Conservation (phyloP, 2,888 invertebrate species). For the Temnothorax ravouxi region DNA sequence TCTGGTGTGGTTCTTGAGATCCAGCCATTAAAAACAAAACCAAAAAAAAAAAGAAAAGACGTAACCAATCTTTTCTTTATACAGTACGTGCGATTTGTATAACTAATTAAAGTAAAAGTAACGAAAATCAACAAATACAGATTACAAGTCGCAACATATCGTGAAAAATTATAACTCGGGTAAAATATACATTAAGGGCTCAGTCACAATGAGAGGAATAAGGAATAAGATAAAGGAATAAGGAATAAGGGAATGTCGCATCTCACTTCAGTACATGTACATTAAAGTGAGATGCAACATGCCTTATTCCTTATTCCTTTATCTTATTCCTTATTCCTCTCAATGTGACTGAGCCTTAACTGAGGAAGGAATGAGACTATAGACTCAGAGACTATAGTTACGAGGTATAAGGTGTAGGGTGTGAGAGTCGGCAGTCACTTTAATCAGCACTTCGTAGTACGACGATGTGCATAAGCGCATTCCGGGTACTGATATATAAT, state of each 20-base stretch:
- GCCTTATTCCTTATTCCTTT: too few relatives aligned
- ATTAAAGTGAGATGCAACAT: too few relatives aligned
- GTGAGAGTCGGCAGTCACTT: constrained; percentile 9
- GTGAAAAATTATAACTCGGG: constrained; percentile 10
- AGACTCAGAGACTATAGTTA: constrained; percentile 17
- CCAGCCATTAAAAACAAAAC: constrained; percentile 20
- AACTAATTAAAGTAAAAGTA: constrained; percentile 27
- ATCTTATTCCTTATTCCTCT: too few relatives aligned
- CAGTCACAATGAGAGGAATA: too few relatives aligned
- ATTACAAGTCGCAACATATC: constrained; percentile 9
- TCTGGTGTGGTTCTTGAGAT: constrained; percentile 8
- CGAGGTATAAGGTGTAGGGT: neutral
- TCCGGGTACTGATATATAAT: neutral
- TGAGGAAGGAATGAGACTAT: constrained; percentile 30
- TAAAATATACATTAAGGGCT: constrained; percentile 36
- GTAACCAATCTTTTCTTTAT: constrained; percentile 5
- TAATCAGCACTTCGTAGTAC: constrained; percentile 37
- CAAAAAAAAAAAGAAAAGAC: constrained; percentile 2
- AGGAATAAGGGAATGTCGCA: too few relatives aligned
- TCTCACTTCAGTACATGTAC: too few relatives aligned
- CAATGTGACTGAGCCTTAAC: too few relatives aligned
- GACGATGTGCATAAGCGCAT: constrained; percentile 48
- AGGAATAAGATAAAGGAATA: too few relatives aligned
- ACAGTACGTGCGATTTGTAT: constrained; percentile 13
- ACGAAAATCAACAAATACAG: constrained; percentile 9